A percentile compares a stretch with the other conserved stretches of the same genome.
These are phyloP conservation scores for Dendroctonus valens DNA, from an alignment of 1,140 invertebrate genomes.

Conservation along the genomic window DNA sequence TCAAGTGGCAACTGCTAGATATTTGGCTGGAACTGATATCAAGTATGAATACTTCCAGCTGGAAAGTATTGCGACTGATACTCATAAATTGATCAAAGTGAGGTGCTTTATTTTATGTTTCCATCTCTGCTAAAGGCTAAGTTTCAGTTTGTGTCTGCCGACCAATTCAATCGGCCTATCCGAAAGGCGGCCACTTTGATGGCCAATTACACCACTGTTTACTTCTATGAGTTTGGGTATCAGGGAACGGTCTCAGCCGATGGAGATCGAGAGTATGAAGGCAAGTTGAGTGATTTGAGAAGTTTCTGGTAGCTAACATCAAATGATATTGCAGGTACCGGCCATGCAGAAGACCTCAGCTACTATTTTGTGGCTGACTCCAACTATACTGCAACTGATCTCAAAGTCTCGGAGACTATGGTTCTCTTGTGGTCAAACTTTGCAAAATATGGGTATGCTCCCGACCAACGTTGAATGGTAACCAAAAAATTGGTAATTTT, in stretches of 20 bases:
- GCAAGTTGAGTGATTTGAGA: not conserved
- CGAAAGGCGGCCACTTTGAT: conserved; percentile 1
- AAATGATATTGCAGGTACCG: not conserved
- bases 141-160: conserved; percentile 8
- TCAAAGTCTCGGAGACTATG: conserved; percentile 1
- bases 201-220: conserved; percentile 6
- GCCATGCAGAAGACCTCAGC: conserved; percentile 1
- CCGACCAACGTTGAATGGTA: not conserved
- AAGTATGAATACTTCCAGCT: not conserved
- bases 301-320: not conserved
- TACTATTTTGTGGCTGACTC: conserved; percentile 1
- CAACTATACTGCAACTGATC: conserved; percentile 2
- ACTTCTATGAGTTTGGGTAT: conserved; percentile 12
- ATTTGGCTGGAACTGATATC: not conserved
- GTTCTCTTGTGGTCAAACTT: conserved; percentile 12
- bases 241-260: not conserved
- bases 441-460: conserved; percentile 5
- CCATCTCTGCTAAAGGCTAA: not conserved
- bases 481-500: not conserved
- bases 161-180: conserved; percentile 10
- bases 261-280: conserved; percentile 1
- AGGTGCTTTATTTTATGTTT: not conserved
- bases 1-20: not conserved
- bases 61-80: not conserved
- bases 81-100: conserved; percentile 5